Base-by-base conservation (phyloP, 2,888 invertebrate species). In the Nymphalis polychloros region DNA sequence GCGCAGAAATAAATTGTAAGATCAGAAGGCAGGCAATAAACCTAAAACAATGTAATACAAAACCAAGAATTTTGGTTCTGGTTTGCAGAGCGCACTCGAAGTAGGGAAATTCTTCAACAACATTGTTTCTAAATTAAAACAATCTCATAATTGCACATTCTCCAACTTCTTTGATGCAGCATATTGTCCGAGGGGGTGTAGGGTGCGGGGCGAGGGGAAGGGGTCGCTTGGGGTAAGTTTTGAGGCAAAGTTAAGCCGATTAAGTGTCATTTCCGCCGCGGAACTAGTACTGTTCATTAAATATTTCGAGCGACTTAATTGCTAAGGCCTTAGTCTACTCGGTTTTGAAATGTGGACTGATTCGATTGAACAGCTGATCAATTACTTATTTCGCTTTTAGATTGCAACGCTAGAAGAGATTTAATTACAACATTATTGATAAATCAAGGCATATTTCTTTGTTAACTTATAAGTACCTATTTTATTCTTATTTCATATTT, bases 91-190 rank as follows among this genome's bases (percentile, higher is more conserved):
- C 86, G 86, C 80, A 85, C 82, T 87, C 82, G 79, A 82, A 89
- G 88, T 85, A 85, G 84, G 88, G 83, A 86, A 88, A 90, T 91
- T 91, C 90, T 90, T 90, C 82, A 83, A 80, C 86, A 90, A 90
- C 91, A 90, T 90, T 92, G 92, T 92, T 92, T 88, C 89, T 85
- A 91, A 92, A 92, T 92, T 92, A 91, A 92, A 92, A 92, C 92
- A 91, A 92, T 90, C 91, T 92, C 89, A 90, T 92, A 91, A 92
- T 92, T 91, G 91, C 91, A 90, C 89, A 92, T 92, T 92, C 92
- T 85, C 84, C 72, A 86, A 89, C 86, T 89, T 90, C 88, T 91
- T 91, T 90, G 90, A 90, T 90, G 91, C 90, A 89, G 87, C 86
- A 81, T 85, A 84, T 84, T 84, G 86, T 84, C 82, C 79, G 80